Evolutionary conservation across 2,797 vertebrate genomes (phyloP).

Genomic region (Botia kubotai): DNA sequence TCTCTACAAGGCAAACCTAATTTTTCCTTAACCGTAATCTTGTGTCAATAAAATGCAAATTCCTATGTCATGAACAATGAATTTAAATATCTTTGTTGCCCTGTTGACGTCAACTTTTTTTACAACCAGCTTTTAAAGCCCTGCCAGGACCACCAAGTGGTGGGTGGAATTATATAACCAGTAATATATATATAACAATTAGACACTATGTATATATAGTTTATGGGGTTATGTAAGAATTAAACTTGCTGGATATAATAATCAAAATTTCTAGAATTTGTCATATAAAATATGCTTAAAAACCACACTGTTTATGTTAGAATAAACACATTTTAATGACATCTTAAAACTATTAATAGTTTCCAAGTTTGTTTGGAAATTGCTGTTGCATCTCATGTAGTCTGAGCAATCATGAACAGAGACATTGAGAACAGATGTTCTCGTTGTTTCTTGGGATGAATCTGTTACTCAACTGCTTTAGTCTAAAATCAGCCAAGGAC

Average conservation of each 20-base stretch:
- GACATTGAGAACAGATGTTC: neutral
- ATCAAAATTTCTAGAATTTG: too few relatives aligned
- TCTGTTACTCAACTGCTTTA: neutral
- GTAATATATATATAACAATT: too few relatives aligned
- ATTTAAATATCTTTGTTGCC: neutral
- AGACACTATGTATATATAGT: too few relatives aligned
- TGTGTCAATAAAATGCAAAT: neutral
- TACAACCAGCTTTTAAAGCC: neutral
- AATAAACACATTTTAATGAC: neutral
- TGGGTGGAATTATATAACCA: too few relatives aligned
- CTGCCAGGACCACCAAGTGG: neutral
- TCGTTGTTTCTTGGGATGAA: neutral
- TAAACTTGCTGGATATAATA: too few relatives aligned
- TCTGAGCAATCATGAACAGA: too few relatives aligned
- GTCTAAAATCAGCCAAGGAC: neutral
- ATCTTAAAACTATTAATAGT: neutral
- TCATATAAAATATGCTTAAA: too few relatives aligned
- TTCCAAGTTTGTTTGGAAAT: neutral
- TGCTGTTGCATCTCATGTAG: neutral
- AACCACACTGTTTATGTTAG: neutral
- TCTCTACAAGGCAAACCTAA: neutral
- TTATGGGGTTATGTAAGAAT: too few relatives aligned
- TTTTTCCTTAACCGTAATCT: neutral
- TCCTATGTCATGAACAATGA: neutral
- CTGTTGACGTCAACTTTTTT: neutral